Evolutionary conservation across 1,140 invertebrate species (phyloP), one percentile per base, ranked within the genome.

Genomic region (Drosophila willistoni): DNA sequence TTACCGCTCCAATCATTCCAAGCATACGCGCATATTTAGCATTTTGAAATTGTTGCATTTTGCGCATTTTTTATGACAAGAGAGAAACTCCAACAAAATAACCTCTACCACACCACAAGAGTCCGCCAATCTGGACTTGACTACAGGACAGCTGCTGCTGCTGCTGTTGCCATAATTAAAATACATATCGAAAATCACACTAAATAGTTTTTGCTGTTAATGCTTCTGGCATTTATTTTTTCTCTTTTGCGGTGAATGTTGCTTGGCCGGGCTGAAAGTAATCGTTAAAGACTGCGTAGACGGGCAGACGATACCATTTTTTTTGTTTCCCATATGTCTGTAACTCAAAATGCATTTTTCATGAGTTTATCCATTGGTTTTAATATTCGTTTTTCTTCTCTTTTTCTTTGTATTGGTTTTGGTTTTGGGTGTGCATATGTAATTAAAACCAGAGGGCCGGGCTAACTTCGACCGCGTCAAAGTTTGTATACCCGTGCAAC

Each of bases 1-100:
- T 33, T 63, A 64, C 72, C 56, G 71, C 36, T 72, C 44, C 44
- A 87, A 87, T 87, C 84, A 87, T 87, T 87, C 84, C 84, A 71
- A 56, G 76, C 84, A 87, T 89, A 84, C 84, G 84, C 84, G 80
- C 84, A 87, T 89, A 87, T 87, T 89, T 89, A 84, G 84, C 84
- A 87, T 87, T 87, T 87, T 89, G 54, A 84, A 87, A 89, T 87
- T 89, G 77, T 84, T 87, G 77, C 84, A 89, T 84, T 87, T 83
- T 63, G 84, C 80, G 84, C 84, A 87, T 87, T 87, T 87, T 87
- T 87, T 84, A 87, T 87, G 80, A 84, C 77, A 87, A 73, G 78
- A 56, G 60, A 25, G 66, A 64, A 72, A 85, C 69, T 70, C 71
- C 68, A 72, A 64, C 60, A 64, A 59, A 72, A 47, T 69, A 70